phyloP scores from a whole-genome alignment of 2,113 vertebrate species.

The Myodes glareolus region DNA sequence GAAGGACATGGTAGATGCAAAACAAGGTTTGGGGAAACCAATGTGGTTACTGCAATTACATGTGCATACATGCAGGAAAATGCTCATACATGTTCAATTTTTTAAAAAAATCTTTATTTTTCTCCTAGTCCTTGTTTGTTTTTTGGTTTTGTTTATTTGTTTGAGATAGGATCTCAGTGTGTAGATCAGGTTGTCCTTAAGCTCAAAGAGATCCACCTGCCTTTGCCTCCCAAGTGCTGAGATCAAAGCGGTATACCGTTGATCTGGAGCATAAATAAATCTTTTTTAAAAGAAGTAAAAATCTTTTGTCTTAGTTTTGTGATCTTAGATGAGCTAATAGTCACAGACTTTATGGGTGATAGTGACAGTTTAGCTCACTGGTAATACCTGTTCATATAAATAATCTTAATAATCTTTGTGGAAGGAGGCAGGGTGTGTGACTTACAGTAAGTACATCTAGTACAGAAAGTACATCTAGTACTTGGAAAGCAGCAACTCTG shows the following conservation, averaged over 20 bases:
- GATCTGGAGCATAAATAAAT: neutral
- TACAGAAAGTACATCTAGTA: neutral
- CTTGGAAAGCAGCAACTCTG: constrained; percentile 1
- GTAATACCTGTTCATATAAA: neutral
- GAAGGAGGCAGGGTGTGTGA: neutral
- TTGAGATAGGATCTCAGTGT: neutral
- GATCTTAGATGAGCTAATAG: neutral
- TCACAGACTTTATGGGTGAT: neutral
- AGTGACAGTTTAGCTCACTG: neutral
- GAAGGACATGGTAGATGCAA: neutral
- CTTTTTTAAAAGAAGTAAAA: neutral
- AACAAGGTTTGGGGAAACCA: neutral
- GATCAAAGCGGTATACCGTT: neutral
- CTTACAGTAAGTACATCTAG: too few species aligned
- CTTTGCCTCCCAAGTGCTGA: neutral
- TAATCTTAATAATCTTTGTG: neutral
- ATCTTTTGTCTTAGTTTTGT: neutral
- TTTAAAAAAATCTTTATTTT: neutral
- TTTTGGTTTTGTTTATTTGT: neutral
- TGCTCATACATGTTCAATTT: neutral
- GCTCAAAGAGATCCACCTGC: neutral
- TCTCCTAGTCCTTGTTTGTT: neutral
- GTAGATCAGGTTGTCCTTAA: neutral
- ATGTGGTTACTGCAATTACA: neutral
- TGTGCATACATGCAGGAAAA: neutral